These are phyloP conservation scores for Drosophila arizonae DNA, from an alignment of 1,140 invertebrate species.

Conservation along the genomic window DNA sequence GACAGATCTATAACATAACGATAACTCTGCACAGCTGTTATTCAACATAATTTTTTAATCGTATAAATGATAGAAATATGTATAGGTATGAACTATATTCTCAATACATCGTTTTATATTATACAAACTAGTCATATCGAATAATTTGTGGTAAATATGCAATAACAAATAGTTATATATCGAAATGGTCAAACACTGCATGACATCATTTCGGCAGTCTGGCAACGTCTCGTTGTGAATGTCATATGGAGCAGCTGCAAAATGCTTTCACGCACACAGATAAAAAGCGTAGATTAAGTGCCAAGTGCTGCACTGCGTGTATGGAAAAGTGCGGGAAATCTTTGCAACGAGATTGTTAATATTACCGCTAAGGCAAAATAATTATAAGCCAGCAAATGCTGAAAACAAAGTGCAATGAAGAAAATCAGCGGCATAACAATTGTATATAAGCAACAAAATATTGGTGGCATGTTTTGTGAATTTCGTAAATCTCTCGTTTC, in stretches of 20 bases:
- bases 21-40: conserved; percentile 39
- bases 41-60: conserved; percentile 15
- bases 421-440: conserved; percentile 6
- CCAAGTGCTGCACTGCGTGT: conserved; percentile 46
- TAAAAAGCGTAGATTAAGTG: conserved; percentile 47
- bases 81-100: background rate
- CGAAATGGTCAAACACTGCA: background rate
- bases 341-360: conserved; percentile 32
- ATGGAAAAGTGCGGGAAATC: conserved; percentile 52
- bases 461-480: conserved; percentile 63
- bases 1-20: conserved; percentile 13
- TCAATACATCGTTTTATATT: too few species aligned
- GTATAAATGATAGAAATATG: background rate
- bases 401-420: conserved; percentile 24
- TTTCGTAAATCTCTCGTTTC: conserved; percentile 59
- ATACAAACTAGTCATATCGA: background rate
- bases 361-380: conserved; percentile 19
- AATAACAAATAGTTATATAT: background rate
- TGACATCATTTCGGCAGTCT: background rate
- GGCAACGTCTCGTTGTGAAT: conserved; percentile 28
- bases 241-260: conserved; percentile 45
- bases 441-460: conserved; percentile 33
- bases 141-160: background rate
- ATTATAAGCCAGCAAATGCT: conserved; percentile 5
- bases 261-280: conserved; percentile 48